phyloP scores from a whole-genome alignment of 2,797 vertebrate genomes.

The Rhincodon typus region DNA sequence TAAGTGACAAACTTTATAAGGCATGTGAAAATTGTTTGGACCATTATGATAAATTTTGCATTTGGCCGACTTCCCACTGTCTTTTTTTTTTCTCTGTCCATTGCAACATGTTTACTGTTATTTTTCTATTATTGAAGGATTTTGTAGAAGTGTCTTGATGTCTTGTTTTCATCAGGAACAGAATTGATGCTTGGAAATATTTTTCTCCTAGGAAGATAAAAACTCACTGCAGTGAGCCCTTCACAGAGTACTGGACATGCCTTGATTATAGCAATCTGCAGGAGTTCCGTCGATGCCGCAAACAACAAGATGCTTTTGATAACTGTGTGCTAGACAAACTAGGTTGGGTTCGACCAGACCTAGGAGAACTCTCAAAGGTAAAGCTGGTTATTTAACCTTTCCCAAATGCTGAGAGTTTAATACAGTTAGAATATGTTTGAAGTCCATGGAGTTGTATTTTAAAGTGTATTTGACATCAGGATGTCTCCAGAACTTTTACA shows the following conservation, averaged over 20 bases:
- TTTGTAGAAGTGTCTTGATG: not conserved
- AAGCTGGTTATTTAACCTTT: conserved; percentile 40
- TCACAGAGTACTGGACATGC: conserved; percentile 95
- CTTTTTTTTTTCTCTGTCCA: not conserved
- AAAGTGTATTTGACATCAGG: not conserved
- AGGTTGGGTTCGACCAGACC: conserved; percentile 84
- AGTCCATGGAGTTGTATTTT: not conserved
- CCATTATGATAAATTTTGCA: not conserved
- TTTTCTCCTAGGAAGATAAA: conserved; percentile 75
- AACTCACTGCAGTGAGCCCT: conserved; percentile 81
- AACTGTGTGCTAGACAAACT: conserved; percentile 85
- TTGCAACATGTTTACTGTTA: not conserved
- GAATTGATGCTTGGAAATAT: not conserved
- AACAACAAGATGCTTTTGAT: conserved; percentile 80
- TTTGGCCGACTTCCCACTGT: not conserved
- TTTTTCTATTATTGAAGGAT: not conserved
- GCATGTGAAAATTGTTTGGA: not conserved
- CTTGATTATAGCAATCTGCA: conserved; percentile 68
- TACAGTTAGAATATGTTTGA: not conserved
- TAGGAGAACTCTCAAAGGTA: conserved; percentile 95
- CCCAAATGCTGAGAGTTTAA: not conserved
- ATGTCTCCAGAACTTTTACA: not conserved
- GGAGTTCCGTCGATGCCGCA: conserved; percentile 74
- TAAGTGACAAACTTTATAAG: not conserved
- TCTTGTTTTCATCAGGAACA: not conserved